Percentiles rank a stretch among this genome's conserved stretches.
Evolutionary conservation across 2,888 invertebrate genomes (phyloP).

Genomic region (Biston betularia): DNA sequence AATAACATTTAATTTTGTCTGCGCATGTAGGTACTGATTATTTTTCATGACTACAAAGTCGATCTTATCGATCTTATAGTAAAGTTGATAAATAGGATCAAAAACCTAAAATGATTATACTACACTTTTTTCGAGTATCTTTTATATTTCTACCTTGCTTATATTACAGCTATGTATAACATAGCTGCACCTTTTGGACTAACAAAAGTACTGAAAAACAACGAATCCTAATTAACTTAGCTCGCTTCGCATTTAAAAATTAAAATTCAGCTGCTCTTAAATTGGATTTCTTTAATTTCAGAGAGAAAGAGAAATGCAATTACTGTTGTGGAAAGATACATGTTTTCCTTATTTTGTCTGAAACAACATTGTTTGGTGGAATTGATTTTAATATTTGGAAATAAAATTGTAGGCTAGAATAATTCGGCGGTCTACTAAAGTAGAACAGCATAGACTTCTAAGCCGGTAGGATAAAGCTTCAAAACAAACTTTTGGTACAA

Average conservation of each 20-base stretch:
- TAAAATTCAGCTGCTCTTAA: slow-evolving; percentile 16
- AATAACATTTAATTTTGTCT: too few species aligned
- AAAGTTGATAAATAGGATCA: too few species aligned
- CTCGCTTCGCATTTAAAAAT: slow-evolving; percentile 7
- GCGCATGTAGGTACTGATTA: too few species aligned
- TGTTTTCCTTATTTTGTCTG: slow-evolving; percentile 28
- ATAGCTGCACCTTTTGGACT: neutral
- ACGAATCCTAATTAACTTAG: slow-evolving; percentile 23
- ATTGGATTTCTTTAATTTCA: slow-evolving; percentile 29
- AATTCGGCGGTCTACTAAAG: slow-evolving; percentile 1
- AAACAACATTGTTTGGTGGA: slow-evolving; percentile 45
- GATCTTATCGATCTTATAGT: too few species aligned
- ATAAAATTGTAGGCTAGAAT: neutral
- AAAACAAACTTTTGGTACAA: neutral
- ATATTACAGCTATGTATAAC: too few species aligned
- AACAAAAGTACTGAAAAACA: slow-evolving; percentile 8
- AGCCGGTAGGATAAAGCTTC: neutral
- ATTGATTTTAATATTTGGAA: slow-evolving; percentile 58
- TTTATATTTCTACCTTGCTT: neutral
- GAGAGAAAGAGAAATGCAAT: slow-evolving; percentile 22
- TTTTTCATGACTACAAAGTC: too few species aligned
- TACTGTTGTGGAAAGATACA: slow-evolving; percentile 24
- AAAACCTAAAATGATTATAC: too few species aligned
- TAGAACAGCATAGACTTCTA: neutral
- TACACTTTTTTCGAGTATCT: too few species aligned